A percentile compares a stretch with the other conserved stretches of the same genome.
Conservation (phyloP, 2,888 invertebrate species). For the Villa cingulata region DNA sequence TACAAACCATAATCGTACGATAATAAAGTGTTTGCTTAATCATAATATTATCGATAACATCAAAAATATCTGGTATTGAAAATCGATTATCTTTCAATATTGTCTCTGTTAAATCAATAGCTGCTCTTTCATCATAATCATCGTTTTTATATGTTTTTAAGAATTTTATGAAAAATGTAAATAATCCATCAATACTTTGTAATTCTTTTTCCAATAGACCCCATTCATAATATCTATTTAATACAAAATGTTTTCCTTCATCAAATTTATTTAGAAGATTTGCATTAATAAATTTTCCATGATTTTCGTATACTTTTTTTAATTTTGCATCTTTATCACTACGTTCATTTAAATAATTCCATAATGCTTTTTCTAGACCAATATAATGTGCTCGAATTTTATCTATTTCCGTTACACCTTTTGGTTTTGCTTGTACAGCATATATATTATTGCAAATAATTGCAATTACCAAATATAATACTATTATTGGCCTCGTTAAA, state of each 20-base stretch:
- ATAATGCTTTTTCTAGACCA: conserved; percentile 38
- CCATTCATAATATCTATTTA: conserved; percentile 49
- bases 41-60: conserved; percentile 46
- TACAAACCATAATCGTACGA: conserved; percentile 49
- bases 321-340: conserved; percentile 22
- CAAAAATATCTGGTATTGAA: conserved; percentile 43
- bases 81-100: conserved; percentile 47
- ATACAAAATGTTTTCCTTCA: conserved; percentile 23
- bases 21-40: conserved; percentile 52
- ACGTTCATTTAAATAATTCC: conserved; percentile 26
- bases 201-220: conserved; percentile 46
- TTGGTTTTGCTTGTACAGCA: conserved; percentile 5
- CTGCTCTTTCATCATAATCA: conserved; percentile 39
- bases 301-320: conserved; percentile 29
- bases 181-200: conserved; percentile 48
- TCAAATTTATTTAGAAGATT: conserved; percentile 15
- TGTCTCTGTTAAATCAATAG: conserved; percentile 51
- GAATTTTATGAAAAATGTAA: conserved; percentile 51
- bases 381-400: conserved; percentile 45
- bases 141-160: conserved; percentile 22
- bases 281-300: conserved; percentile 24
- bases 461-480: not conserved
- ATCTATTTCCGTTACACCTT: conserved; percentile 39
- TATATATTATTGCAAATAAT: not conserved
- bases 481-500: not conserved